Evolutionary conservation across 2,113 vertebrate species (phyloP).

Genomic region (Mormoops blainvillei): DNA sequence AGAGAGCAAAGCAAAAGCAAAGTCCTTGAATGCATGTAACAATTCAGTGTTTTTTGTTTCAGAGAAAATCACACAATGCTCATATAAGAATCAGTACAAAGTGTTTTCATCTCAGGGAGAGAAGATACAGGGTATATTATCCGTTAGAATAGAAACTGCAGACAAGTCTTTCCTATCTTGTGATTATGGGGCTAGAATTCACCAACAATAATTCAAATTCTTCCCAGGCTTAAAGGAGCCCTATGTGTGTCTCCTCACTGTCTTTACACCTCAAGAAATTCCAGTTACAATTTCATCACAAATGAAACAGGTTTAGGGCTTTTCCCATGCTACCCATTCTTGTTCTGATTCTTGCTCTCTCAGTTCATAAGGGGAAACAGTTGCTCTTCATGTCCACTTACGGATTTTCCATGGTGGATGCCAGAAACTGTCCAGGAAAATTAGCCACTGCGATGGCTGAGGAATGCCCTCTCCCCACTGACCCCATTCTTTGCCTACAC

Average conservation of each 20-base stretch:
- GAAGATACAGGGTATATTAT: neutral
- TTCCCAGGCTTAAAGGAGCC: neutral
- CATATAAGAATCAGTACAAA: neutral
- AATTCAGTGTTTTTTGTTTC: neutral
- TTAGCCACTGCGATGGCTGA: too few species aligned
- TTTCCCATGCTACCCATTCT: neutral
- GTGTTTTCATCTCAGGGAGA: neutral
- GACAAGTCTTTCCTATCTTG: neutral
- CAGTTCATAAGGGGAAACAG: too few species aligned
- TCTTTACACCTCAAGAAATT: neutral
- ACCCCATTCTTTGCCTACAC: accelerated
- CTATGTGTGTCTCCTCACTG: accelerated
- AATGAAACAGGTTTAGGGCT: neutral
- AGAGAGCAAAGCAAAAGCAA: neutral
- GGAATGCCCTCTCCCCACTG: neutral
- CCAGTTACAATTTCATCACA: neutral
- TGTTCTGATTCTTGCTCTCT: neutral
- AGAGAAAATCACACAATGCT: neutral
- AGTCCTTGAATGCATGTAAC: neutral
- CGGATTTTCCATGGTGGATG: neutral
- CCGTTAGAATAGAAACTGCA: neutral
- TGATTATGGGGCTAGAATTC: neutral
- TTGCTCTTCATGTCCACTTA: accelerated
- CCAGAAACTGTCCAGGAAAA: neutral
- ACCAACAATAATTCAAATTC: neutral